Evolutionary conservation across 2,888 invertebrate genomes (phyloP).

Genomic region (Acleris laterana): DNA sequence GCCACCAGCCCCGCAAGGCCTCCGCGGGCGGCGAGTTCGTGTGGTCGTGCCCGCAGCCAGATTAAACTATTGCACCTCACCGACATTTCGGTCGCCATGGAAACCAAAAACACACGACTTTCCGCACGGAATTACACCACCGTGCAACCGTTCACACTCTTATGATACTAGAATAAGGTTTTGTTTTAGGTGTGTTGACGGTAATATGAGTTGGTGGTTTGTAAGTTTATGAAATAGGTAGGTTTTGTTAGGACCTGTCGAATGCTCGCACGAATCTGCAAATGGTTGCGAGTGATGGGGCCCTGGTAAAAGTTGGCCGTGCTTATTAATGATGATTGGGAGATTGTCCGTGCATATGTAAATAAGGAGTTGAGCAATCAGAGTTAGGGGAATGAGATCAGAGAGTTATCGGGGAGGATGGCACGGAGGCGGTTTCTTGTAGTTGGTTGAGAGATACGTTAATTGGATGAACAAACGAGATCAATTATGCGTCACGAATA

Average conservation of each 20-base stretch:
- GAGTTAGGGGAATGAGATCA: constrained; percentile 6
- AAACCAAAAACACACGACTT: constrained; percentile 69
- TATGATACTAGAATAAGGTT: constrained; percentile 29
- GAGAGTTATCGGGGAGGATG: constrained; percentile 10
- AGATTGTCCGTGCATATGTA: constrained; percentile 13
- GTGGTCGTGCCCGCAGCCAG: constrained; percentile 70
- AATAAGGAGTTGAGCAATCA: constrained; percentile 10
- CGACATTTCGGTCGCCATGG: constrained; percentile 75
- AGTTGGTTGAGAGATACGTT: too few species aligned
- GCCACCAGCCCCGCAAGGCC: constrained; percentile 58
- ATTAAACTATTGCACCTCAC: constrained; percentile 76
- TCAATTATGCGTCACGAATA: too few species aligned
- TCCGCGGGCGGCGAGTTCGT: constrained; percentile 63
- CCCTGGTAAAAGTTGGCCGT: constrained; percentile 26
- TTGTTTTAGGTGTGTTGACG: constrained; percentile 10
- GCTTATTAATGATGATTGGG: constrained; percentile 32
- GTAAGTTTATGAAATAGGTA: constrained; percentile 65
- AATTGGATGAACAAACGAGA: too few species aligned
- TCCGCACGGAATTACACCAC: constrained; percentile 40
- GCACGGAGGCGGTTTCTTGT: not conserved
- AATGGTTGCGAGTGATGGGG: constrained; percentile 48
- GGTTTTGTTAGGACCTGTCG: constrained; percentile 55
- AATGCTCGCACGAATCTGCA: constrained; percentile 58
- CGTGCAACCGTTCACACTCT: constrained; percentile 9
- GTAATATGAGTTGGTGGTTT: constrained; percentile 41